Evolutionary conservation across 2,797 vertebrate genomes (phyloP).

Genomic region (Caiman crocodilus): DNA sequence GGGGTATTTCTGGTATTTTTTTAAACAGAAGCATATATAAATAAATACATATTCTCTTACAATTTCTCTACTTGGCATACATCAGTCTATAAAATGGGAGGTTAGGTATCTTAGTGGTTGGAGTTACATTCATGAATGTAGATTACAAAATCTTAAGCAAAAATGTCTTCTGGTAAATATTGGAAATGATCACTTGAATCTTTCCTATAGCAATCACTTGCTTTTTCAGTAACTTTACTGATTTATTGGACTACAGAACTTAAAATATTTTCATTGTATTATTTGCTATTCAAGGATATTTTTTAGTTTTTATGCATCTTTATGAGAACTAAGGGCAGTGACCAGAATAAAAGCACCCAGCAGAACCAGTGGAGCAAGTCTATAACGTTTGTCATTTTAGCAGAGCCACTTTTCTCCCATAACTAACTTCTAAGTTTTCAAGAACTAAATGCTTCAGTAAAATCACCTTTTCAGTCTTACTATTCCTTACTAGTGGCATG

Average conservation of each 20-base stretch:
- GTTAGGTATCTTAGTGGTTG: constrained; percentile 31
- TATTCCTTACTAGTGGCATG: neutral
- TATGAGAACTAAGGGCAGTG: constrained; percentile 25
- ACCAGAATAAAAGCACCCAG: neutral
- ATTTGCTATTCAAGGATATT: neutral
- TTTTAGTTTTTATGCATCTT: neutral
- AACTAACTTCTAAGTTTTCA: neutral
- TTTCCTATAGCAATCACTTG: constrained; percentile 6
- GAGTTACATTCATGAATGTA: constrained; percentile 51
- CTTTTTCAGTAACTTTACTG: constrained; percentile 43
- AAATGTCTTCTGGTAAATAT: constrained; percentile 43
- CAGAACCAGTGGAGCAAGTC: neutral
- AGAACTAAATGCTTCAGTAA: neutral
- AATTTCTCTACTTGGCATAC: neutral
- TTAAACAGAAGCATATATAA: constrained; percentile 16
- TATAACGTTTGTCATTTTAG: neutral
- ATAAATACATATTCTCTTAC: neutral
- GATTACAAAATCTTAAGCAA: constrained; percentile 30
- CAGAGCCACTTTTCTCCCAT: neutral
- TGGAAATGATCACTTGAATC: constrained; percentile 59
- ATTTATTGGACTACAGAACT: constrained; percentile 6
- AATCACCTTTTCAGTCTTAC: neutral
- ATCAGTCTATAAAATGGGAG: constrained; percentile 56
- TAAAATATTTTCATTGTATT: constrained; percentile 30
- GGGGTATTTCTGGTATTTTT: neutral